Conservation (phyloP, 1,140 invertebrate species). For the Drosophila paulistorum region DNA sequence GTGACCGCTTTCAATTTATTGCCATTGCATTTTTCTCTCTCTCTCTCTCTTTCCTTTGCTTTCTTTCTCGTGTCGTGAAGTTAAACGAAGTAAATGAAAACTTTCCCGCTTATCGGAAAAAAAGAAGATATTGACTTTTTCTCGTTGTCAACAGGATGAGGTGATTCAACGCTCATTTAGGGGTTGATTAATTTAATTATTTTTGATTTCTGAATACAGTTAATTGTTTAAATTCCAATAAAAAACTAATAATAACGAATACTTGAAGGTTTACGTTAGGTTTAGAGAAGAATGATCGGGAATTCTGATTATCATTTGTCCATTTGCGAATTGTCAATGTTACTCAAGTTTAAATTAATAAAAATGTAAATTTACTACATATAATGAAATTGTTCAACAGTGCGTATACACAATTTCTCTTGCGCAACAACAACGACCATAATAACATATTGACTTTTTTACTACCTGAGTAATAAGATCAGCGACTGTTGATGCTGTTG, state of each 20-base stretch:
- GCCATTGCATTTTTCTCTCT: constrained; percentile 45
- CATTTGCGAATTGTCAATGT: neutral
- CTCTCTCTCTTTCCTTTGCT: too few relatives aligned
- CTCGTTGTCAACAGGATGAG: too few relatives aligned
- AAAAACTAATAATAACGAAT: too few relatives aligned
- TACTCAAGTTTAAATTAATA: neutral
- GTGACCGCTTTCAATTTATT: constrained; percentile 64
- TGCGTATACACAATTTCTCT: constrained; percentile 40
- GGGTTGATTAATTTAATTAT: neutral
- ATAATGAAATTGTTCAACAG: constrained; percentile 32
- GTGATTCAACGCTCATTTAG: neutral
- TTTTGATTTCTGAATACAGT: neutral
- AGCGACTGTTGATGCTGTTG: constrained; percentile 37
- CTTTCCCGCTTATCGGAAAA: neutral
- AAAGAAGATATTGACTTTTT: too few relatives aligned
- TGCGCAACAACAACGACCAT: neutral
- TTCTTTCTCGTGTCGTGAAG: neutral
- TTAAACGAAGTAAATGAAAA: neutral
- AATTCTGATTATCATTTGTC: neutral
- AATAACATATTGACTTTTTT: constrained; percentile 31
- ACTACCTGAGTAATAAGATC: constrained; percentile 60
- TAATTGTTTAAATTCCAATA: too few relatives aligned
- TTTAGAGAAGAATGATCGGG: too few relatives aligned
- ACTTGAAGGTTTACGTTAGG: too few relatives aligned
- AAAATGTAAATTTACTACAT: neutral